Percentiles rank a stretch among this genome's conserved stretches.
Conservation (phyloP, 2,888 invertebrate species). For the Callyntrura guangdongensis region DNA sequence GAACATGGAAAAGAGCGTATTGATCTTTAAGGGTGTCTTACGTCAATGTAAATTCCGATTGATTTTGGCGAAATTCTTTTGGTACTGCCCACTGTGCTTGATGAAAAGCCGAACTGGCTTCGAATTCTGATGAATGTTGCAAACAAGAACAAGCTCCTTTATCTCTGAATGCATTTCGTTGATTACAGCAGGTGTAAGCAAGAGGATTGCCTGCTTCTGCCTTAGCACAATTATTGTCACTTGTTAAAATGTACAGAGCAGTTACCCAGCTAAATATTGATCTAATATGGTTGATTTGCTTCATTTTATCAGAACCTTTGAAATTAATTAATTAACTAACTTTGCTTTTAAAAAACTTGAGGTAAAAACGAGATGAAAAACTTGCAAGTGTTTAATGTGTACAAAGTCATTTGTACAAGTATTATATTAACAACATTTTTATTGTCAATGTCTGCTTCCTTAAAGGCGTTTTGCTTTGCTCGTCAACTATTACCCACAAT, state of each 20-base stretch:
- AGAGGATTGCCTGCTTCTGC: not conserved
- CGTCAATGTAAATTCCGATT: constrained; percentile 12
- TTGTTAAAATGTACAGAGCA: not conserved
- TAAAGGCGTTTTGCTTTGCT: not conserved
- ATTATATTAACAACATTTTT: too few species aligned
- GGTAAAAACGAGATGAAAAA: too few species aligned
- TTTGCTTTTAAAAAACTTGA: not conserved
- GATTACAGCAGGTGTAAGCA: constrained; percentile 51
- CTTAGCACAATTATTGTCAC: not conserved
- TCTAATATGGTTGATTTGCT: too few species aligned
- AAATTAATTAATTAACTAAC: too few species aligned
- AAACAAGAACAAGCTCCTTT: not conserved
- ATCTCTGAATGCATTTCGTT: constrained; percentile 20
- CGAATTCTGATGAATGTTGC: constrained; percentile 63
- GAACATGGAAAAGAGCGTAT: not conserved
- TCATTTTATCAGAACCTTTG: too few species aligned
- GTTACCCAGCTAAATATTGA: too few species aligned
- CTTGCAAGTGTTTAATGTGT: not conserved
- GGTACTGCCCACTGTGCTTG: constrained; percentile 57
- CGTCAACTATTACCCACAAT: not conserved
- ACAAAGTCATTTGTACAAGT: not conserved
- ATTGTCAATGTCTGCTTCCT: not conserved
- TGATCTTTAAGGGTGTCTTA: not conserved
- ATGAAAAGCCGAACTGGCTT: not conserved
- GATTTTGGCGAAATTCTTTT: constrained; percentile 3